Percentiles rank a stretch among this genome's conserved stretches.
phyloP scores from a whole-genome alignment of 1,140 invertebrate species.

The Colletes latitarsis region DNA sequence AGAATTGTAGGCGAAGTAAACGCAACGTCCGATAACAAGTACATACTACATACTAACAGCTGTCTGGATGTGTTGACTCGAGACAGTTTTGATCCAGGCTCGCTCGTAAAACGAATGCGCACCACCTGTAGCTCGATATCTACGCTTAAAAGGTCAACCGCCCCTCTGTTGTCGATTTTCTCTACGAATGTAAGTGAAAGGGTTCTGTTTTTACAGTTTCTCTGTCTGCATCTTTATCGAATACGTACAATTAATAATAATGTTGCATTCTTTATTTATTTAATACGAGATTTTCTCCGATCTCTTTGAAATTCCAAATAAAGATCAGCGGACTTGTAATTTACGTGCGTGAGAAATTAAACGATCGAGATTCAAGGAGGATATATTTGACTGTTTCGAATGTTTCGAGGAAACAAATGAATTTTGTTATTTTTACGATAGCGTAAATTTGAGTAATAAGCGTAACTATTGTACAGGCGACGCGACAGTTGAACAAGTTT shows the following conservation, averaged over 20 bases:
- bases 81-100: conserved; percentile 28
- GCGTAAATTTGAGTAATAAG: too few relatives aligned
- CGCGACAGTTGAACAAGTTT: background rate
- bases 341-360: too few relatives aligned
- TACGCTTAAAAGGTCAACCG: conserved; percentile 17
- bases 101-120: conserved; percentile 27
- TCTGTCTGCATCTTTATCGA: background rate
- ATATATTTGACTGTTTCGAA: too few relatives aligned
- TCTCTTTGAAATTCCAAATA: too few relatives aligned
- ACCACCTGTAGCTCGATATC: conserved; percentile 48
- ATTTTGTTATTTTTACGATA: too few relatives aligned
- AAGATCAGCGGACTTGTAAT: too few relatives aligned
- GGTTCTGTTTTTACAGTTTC: too few relatives aligned
- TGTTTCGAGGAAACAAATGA: too few relatives aligned
- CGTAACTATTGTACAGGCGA: too few relatives aligned
- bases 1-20: background rate
- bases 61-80: conserved; percentile 17
- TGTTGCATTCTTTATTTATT: too few relatives aligned
- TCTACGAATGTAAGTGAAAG: conserved; percentile 21
- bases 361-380: too few relatives aligned
- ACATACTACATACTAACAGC: background rate
- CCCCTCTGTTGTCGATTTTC: conserved; percentile 5
- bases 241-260: background rate
- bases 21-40: background rate
- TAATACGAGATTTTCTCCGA: too few relatives aligned